Evolutionary conservation across 1,140 invertebrate species (phyloP), one percentile per base, ranked within the genome.

Genomic region (Asobara japonica): DNA sequence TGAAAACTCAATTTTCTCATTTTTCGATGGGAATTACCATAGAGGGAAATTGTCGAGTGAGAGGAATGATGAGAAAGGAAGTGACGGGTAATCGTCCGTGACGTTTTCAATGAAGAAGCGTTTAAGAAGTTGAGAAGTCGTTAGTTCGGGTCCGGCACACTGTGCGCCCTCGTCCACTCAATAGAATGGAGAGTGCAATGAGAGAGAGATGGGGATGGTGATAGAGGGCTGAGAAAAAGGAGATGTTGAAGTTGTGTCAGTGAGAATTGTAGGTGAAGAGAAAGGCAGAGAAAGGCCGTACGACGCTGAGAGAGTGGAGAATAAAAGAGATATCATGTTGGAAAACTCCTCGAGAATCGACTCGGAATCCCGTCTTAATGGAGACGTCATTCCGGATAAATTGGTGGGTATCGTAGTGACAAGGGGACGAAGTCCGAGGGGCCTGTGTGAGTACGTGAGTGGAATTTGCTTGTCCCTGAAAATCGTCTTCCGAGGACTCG

Each of bases 361-460:
- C 68, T 73, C 13, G 18, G 51, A 56, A 30, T 62, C 60, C 60
- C 18, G 27, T 62, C 60, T 31, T 30, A 82, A 81, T 77, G 76
- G 75, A 64, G 64, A 80, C 71, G 73, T 78, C 74, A 77, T 74
- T 78, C 69, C 31, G 76, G 73, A 75, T 76, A 80, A 82, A 82
- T 82, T 81, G 79, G 74, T 72, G 51, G 73, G 72, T 72, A 61
- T 71, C 65, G 27, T 27, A 48, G 74, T 76, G 71, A 76, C 69
- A 65, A 76, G 71, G 65, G 64, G 45, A 16, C 3, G 22, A 10
- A 62, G 64, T 41, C 36, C 69, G 64, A 78, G 76, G 69, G 65
- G 68, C 62, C 67, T 45, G 62, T 62, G 51, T 41, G 69, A 81
- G 77, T 77, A 81, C 79, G 79, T 77, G 77, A 80, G 74, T 25